Percentiles rank a stretch among this genome's conserved stretches.
phyloP scores from a whole-genome alignment of 2,888 invertebrate species.

The Diploptera punctata region DNA sequence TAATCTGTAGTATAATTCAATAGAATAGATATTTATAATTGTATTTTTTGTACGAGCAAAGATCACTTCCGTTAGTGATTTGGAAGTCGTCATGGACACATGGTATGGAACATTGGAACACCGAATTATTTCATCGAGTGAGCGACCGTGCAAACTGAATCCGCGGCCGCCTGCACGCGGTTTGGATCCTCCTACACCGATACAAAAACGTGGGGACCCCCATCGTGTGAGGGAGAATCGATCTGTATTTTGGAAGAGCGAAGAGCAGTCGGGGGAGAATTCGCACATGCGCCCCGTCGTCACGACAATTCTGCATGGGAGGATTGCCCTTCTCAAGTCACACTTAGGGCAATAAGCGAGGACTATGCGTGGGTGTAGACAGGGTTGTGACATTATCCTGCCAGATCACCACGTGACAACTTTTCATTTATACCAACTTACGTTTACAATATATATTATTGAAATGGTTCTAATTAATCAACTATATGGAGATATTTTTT shows the following conservation, averaged over 20 bases:
- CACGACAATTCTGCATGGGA: background rate
- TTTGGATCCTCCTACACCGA: constrained; percentile 18
- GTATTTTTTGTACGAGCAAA: too few species aligned
- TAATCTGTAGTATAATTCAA: too few species aligned
- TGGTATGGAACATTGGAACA: too few species aligned
- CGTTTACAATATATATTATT: too few species aligned
- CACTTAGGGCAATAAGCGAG: background rate
- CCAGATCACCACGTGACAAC: background rate
- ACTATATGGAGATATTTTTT: too few species aligned
- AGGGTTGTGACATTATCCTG: background rate
- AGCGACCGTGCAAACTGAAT: background rate
- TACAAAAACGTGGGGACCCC: constrained; percentile 30
- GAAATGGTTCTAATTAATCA: too few species aligned
- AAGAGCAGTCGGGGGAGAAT: background rate
- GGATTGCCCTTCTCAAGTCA: background rate
- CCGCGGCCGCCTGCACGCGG: constrained; percentile 17
- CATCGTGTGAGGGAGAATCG: constrained; percentile 29
- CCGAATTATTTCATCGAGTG: too few species aligned
- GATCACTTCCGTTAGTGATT: too few species aligned
- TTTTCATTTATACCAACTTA: too few species aligned
- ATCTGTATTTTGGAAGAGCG: constrained; percentile 27
- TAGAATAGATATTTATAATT: too few species aligned
- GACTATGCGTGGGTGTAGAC: background rate
- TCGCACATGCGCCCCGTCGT: background rate
- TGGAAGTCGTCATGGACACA: too few species aligned